Evolutionary conservation across 2,113 vertebrate species (phyloP).

Genomic region (Atrichornis clamosus): DNA sequence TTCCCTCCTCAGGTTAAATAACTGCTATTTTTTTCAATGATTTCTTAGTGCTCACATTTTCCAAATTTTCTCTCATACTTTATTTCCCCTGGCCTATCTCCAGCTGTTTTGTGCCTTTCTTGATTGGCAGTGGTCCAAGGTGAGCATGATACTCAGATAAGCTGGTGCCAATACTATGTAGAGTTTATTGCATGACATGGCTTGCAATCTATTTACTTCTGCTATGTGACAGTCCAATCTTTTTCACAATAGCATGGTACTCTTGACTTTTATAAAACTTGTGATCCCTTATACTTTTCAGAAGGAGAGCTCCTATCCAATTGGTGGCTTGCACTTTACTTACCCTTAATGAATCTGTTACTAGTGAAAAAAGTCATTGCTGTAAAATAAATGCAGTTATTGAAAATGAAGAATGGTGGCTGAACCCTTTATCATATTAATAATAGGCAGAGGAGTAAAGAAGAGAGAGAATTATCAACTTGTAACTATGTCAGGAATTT

Average conservation of each 20-base stretch:
- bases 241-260: neutral
- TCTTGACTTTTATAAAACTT: neutral
- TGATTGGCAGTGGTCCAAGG: neutral
- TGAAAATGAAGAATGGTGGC: neutral
- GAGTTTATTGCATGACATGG: neutral
- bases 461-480: neutral
- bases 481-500: neutral
- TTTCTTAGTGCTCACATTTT: neutral
- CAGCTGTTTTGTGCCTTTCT: neutral
- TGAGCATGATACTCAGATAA: neutral
- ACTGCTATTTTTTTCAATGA: neutral
- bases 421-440: neutral
- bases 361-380: neutral
- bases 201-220: neutral
- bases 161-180: neutral
- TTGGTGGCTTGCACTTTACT: neutral
- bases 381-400: neutral
- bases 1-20: slow-evolving; percentile 21
- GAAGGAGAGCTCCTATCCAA: neutral
- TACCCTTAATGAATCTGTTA: neutral
- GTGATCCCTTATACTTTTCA: neutral
- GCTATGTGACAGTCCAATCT: neutral
- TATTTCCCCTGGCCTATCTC: neutral
- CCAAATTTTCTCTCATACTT: neutral
- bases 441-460: neutral